These are phyloP conservation scores for Pyrocephalus nanus DNA, from an alignment of 2,797 vertebrate genomes.

Conservation along the genomic window DNA sequence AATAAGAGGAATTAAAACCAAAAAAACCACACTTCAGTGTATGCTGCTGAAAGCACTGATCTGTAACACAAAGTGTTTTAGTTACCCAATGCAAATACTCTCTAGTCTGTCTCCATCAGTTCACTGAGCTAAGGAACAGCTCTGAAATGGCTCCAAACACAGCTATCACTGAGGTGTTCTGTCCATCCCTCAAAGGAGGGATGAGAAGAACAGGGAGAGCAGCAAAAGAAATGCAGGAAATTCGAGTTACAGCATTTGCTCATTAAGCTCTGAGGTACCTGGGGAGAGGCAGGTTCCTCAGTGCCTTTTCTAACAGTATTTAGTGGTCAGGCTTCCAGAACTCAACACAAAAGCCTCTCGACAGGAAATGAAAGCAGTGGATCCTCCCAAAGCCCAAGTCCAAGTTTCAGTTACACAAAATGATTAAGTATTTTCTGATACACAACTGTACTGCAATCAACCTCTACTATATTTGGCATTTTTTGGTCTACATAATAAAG, in stretches of 20 bases:
- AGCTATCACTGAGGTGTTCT: background rate
- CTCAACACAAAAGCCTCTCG: background rate
- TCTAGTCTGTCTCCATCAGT: background rate
- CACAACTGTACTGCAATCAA: background rate
- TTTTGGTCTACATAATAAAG: background rate
- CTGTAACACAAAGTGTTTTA: background rate
- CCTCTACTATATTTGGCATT: background rate
- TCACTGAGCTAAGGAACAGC: background rate
- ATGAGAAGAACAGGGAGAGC: fast-evolving
- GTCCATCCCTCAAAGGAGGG: background rate
- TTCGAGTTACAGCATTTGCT: background rate
- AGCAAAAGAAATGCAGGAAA: background rate
- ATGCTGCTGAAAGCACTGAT: constrained; percentile 10
- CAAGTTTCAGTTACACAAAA: background rate
- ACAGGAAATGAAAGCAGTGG: background rate
- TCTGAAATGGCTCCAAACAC: background rate
- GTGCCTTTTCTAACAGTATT: background rate
- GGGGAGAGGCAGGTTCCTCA: background rate
- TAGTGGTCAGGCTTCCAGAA: background rate
- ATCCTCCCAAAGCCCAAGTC: background rate
- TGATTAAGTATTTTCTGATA: background rate
- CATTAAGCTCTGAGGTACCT: background rate
- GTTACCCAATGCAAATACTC: background rate
- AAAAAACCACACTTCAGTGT: constrained; percentile 16
- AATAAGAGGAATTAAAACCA: constrained; percentile 60